Conservation (phyloP, 1,140 invertebrate genomes). For the Heliconius himera region DNA sequence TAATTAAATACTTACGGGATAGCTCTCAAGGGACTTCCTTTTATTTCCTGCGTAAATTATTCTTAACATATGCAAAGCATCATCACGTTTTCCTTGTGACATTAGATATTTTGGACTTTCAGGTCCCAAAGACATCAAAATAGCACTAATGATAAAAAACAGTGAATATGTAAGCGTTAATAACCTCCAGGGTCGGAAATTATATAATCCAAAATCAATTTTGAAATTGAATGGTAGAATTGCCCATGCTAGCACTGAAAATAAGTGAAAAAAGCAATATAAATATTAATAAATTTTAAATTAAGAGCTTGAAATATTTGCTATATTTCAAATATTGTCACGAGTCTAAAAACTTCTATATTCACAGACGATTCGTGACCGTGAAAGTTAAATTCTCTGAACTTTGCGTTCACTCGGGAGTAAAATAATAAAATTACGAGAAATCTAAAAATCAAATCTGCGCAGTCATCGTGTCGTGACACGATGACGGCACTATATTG, state of each 20-base stretch:
- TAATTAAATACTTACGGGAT: slow-evolving; percentile 54
- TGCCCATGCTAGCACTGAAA: slow-evolving; percentile 84
- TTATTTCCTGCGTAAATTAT: slow-evolving; percentile 85
- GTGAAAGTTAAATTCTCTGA: too few relatives aligned
- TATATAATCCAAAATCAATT: slow-evolving; percentile 68
- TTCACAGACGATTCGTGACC: too few relatives aligned
- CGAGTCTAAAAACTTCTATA: too few relatives aligned
- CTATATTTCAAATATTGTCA: too few relatives aligned
- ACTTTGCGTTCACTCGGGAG: too few relatives aligned
- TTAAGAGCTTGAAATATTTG: neutral
- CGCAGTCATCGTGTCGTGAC: too few relatives aligned
- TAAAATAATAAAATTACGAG: too few relatives aligned
- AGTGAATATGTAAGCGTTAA: slow-evolving; percentile 77
- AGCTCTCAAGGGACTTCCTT: slow-evolving; percentile 63
- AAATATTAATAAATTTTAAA: neutral
- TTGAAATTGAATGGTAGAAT: slow-evolving; percentile 83
- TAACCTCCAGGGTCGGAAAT: slow-evolving; percentile 84
- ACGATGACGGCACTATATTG: too few relatives aligned
- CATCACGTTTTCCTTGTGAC: slow-evolving; percentile 83
- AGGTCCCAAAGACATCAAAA: slow-evolving; percentile 81
- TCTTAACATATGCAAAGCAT: slow-evolving; percentile 83
- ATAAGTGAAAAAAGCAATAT: neutral
- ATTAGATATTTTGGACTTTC: slow-evolving; percentile 91
- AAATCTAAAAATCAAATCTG: too few relatives aligned
- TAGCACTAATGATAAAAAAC: slow-evolving; percentile 74